These are phyloP conservation scores for Notarius quadriscutis DNA, from an alignment of 2,113 vertebrate species.

Conservation along the genomic window DNA sequence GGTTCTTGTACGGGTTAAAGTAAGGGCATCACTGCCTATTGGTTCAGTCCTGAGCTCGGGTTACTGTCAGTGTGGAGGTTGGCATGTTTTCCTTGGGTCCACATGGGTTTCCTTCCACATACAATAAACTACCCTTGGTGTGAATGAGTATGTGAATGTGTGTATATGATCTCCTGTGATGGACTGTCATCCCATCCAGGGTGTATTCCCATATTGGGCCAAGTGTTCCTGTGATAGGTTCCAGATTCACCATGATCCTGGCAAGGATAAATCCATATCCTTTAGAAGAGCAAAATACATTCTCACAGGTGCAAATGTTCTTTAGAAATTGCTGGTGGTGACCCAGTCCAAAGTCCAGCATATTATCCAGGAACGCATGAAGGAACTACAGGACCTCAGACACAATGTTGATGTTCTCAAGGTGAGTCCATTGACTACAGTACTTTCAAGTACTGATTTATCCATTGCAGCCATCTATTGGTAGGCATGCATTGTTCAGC, in stretches of 20 bases:
- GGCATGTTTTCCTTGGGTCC: background rate
- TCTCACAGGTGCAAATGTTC: background rate
- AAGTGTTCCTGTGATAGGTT: background rate
- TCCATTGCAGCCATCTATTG: conserved; percentile 20
- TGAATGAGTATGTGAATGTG: background rate
- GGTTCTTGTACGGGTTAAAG: background rate
- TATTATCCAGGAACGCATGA: conserved; percentile 75
- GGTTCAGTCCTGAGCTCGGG: background rate
- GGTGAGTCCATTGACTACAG: conserved; percentile 56
- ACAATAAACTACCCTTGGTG: background rate
- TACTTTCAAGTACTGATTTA: background rate
- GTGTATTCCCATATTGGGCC: background rate
- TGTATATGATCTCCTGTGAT: background rate
- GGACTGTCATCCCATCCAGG: background rate
- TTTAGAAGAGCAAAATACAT: background rate
- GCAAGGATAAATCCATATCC: background rate
- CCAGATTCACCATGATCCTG: too few relatives aligned
- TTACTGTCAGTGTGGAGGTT: background rate
- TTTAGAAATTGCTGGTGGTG: conserved; percentile 71
- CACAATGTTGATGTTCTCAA: conserved; percentile 75
- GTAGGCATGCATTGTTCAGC: background rate
- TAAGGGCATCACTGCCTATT: background rate
- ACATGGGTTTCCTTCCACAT: background rate
- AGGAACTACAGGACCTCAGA: conserved; percentile 76
- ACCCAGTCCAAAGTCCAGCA: conserved; percentile 74